Percentiles rank a stretch among this genome's conserved stretches.
phyloP scores from a whole-genome alignment of 1,140 invertebrate species.

The Anoplolepis gracilipes region DNA sequence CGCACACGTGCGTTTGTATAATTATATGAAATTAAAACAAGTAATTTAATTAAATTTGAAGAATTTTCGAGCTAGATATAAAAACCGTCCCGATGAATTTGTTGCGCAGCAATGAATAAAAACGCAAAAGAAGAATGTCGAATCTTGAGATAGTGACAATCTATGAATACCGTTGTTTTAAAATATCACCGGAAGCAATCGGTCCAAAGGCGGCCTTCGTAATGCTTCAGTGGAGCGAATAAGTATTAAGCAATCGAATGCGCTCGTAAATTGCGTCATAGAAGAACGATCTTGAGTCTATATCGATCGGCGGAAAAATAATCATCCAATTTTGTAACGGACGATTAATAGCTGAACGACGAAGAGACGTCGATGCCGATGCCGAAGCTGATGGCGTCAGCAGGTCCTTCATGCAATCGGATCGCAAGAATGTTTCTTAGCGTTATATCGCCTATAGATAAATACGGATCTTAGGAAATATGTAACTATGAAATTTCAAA shows the following conservation, averaged over 20 bases:
- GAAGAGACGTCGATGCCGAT: conserved; percentile 27
- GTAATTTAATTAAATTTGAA: background rate
- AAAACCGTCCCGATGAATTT: background rate
- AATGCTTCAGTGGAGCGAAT: conserved; percentile 67
- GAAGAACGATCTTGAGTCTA: conserved; percentile 58
- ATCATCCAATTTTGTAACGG: conserved; percentile 55
- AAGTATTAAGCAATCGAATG: conserved; percentile 66
- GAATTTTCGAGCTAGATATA: background rate
- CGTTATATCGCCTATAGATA: background rate
- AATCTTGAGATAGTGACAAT: conserved; percentile 17
- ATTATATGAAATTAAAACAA: too few relatives aligned
- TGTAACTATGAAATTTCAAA: background rate
- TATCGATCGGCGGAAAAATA: conserved; percentile 52
- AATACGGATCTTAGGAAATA: background rate
- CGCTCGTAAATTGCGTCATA: conserved; percentile 42
- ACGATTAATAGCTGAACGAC: conserved; percentile 57
- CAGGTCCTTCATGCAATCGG: background rate
- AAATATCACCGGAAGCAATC: conserved; percentile 53
- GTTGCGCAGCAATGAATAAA: background rate
- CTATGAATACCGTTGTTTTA: conserved; percentile 40
- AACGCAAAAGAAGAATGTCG: background rate
- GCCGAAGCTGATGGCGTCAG: conserved; percentile 39
- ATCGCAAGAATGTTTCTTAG: conserved; percentile 2
- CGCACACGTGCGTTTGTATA: too few relatives aligned
- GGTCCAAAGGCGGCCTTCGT: conserved; percentile 56